Evolutionary conservation across 1,140 invertebrate species (phyloP), one percentile per base, ranked within the genome.

Genomic region (Penaeus japonicus): DNA sequence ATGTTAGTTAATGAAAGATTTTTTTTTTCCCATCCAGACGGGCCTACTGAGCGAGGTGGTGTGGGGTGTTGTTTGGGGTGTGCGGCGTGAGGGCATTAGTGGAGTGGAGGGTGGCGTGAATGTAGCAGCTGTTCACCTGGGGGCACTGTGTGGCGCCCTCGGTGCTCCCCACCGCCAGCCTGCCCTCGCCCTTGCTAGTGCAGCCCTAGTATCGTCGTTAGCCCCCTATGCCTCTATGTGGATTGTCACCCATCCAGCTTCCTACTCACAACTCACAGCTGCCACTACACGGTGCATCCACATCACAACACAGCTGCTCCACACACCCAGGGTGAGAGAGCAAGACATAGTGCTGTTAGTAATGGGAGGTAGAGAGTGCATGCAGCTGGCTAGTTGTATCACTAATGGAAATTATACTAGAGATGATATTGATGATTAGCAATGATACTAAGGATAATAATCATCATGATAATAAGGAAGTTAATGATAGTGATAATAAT

Each of bases 21-120:
- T 12, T 57, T 5, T 24, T n/a, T 47, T 88, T 84, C 3, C 4
- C 80, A 30, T n/a, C 70, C n/a, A 88, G 87, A 88, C 87, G 0
- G 62, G 7, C 24, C 80, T 88, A 17, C 54, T 88, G 53, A 88
- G 87, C 47, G 79, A 77, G 24, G 87, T 88, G n/a, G 87, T 88
- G n/a, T 88, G 87, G 87, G 55, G 65, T 5, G 30, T 88, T 12
- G 87, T 88, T 10, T 88, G 87, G 87, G 70, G 87, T 22, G 87
- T 88, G 53, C 75, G 39, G 15, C 80, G 57, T 75, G 81, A 83
- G 54, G 87, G 87, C 39, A 80, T 83, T 15, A 54, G 55, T 18
- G 87, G 87, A 15, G 87, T 88, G 30, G 87, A 88, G 35, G 87
- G 80, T 20, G 70, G 87, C 39, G 87, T 88, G 24, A 88, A 88